phyloP scores from a whole-genome alignment of 2,888 invertebrate genomes.

The Druceiella hillmani region DNA sequence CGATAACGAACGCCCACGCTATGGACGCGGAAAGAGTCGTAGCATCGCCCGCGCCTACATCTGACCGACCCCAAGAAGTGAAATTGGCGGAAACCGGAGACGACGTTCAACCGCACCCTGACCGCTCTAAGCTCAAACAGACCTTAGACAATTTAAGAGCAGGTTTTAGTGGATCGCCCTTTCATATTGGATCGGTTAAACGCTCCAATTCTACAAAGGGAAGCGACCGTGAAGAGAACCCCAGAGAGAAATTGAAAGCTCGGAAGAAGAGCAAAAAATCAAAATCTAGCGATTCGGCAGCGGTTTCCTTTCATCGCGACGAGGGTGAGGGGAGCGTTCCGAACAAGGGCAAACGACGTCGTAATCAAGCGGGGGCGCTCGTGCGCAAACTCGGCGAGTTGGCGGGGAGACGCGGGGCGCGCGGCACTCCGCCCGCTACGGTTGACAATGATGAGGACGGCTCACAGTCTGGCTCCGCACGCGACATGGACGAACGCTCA shows the following conservation, averaged over 20 bases:
- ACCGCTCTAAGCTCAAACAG: constrained; percentile 43
- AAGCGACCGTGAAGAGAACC: constrained; percentile 44
- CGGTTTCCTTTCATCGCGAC: no score
- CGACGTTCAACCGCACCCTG: constrained; percentile 27
- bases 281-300: constrained; percentile 31
- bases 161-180: constrained; percentile 49
- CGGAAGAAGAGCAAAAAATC: constrained; percentile 47
- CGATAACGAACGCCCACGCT: background rate
- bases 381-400: constrained; percentile 44
- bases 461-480: constrained; percentile 17
- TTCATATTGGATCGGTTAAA: constrained; percentile 47
- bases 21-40: constrained; percentile 22
- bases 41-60: constrained; percentile 28
- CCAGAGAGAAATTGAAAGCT: constrained; percentile 48
- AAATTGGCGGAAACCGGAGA: no score
- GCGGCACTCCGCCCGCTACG: constrained; percentile 27
- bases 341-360: no score
- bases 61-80: no score
- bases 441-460: constrained; percentile 22
- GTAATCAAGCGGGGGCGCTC: constrained; percentile 28
- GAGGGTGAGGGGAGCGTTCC: constrained; percentile 39
- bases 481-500: constrained; percentile 18
- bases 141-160: constrained; percentile 46
- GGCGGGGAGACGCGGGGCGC: constrained; percentile 36
- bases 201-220: constrained; percentile 42